A percentile compares a stretch with the other conserved stretches of the same genome.
Evolutionary conservation across 2,888 invertebrate genomes (phyloP).

Genomic region (Yponomeuta malinellus): DNA sequence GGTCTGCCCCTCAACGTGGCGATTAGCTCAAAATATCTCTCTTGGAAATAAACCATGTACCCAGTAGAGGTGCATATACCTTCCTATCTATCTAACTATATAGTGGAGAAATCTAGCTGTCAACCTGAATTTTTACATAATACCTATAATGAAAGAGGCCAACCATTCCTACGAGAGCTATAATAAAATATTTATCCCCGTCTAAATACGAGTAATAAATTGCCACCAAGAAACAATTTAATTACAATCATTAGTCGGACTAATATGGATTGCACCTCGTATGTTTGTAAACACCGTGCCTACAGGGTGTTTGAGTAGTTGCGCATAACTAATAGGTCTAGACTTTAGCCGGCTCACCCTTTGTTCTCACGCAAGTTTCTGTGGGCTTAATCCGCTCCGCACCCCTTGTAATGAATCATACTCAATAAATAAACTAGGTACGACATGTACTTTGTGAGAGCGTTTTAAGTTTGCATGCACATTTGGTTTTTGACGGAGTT

Average conservation of each 20-base stretch:
- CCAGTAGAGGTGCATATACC: no score
- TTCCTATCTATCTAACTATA: no score
- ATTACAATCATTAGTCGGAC: neutral
- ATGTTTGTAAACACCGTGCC: slow-evolving; percentile 4
- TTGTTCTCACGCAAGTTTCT: slow-evolving; percentile 6
- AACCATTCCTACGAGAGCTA: no score
- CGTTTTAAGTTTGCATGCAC: no score
- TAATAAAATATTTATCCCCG: neutral
- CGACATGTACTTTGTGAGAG: no score
- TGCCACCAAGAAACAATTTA: neutral
- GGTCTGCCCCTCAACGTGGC: no score
- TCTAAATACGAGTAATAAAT: neutral
- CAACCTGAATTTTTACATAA: no score
- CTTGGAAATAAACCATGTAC: no score
- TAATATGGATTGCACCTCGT: neutral
- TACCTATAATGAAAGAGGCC: no score
- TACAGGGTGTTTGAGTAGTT: neutral
- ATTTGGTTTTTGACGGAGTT: no score
- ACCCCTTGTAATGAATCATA: neutral
- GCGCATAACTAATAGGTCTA: slow-evolving; percentile 16
- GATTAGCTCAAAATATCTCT: no score
- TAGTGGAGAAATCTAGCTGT: no score
- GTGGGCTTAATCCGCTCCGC: neutral
- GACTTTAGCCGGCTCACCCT: slow-evolving; percentile 9
- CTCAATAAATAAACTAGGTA: neutral